Conservation (phyloP, 2,797 vertebrate species). For the Acanthornis magna region DNA sequence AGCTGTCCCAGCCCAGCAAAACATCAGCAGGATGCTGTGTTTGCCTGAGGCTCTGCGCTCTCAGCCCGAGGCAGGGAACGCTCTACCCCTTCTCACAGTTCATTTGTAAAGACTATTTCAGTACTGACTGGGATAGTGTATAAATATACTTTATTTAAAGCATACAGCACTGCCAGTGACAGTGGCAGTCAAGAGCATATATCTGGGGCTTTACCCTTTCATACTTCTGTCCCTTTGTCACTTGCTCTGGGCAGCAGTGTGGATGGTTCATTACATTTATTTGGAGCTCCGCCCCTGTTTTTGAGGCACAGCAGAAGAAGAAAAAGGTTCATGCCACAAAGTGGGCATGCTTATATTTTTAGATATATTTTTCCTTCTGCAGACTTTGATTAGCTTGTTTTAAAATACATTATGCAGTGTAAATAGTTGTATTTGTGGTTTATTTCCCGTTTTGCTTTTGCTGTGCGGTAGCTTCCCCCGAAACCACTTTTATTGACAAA, state of each 20-base stretch:
- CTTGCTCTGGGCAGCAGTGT: neutral
- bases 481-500: neutral
- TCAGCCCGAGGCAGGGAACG: neutral
- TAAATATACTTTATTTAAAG: neutral
- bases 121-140: neutral
- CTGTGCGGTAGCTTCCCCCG: neutral
- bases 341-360: neutral
- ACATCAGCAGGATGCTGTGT: accelerated
- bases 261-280: neutral
- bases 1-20: neutral
- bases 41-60: neutral
- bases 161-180: neutral
- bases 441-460: neutral
- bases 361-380: neutral
- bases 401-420: neutral
- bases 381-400: neutral
- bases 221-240: neutral
- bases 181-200: neutral
- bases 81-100: neutral
- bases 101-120: neutral
- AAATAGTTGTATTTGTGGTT: accelerated
- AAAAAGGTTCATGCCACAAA: neutral
- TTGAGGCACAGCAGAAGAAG: neutral
- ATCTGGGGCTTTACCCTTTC: neutral
- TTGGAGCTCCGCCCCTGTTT: neutral